Conservation (phyloP, 2,113 vertebrate genomes). For the Empidonax alnorum region DNA sequence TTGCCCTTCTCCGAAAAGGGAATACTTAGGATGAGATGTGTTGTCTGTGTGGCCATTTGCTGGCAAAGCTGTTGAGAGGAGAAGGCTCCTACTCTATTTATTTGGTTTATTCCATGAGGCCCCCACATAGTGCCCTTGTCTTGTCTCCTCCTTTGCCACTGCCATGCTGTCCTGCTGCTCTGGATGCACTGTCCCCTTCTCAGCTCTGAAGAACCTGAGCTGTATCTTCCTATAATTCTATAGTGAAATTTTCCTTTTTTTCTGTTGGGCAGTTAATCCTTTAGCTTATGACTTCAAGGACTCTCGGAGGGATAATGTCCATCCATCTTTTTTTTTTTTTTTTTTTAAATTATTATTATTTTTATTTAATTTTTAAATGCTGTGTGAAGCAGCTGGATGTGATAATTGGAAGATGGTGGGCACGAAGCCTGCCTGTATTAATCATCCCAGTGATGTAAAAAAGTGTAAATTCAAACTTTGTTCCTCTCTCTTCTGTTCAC, state of each 20-base stretch:
- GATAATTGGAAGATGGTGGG: not conserved
- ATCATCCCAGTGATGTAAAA: not conserved
- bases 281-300: not conserved
- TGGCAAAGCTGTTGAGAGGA: not conserved
- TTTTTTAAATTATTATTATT: not conserved
- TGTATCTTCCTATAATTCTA: not conserved
- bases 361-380: not conserved
- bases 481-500: not conserved
- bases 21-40: not conserved
- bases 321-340: accelerated
- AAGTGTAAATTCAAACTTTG: conserved; percentile 3
- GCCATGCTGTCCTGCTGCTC: accelerated
- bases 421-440: not conserved
- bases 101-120: not conserved
- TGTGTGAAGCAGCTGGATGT: not conserved
- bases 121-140: not conserved
- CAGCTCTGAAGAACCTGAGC: not conserved
- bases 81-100: not conserved
- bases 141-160: not conserved
- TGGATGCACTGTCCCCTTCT: not conserved
- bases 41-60: not conserved
- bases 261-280: not conserved
- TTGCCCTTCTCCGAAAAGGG: not conserved
- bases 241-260: not conserved
- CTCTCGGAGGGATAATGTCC: not conserved